Percentiles rank a stretch among this genome's conserved stretches.
These are phyloP conservation scores for Oscheius sp. DNA, from an alignment of 2,888 invertebrate species.

Conservation along the genomic window DNA sequence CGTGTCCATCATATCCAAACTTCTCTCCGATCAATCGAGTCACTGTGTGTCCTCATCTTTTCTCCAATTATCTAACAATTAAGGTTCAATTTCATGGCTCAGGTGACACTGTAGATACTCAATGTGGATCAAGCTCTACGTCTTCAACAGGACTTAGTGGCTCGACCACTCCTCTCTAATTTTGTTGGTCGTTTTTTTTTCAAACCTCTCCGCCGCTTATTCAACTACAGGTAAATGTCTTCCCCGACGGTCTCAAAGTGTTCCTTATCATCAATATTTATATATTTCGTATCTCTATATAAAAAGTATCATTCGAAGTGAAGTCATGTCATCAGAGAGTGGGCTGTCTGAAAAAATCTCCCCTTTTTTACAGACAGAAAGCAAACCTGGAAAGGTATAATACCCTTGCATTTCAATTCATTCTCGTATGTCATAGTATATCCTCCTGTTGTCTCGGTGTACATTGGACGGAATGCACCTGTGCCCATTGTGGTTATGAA, in stretches of 20 bases:
- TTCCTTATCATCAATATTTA: background rate
- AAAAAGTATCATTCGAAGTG: background rate
- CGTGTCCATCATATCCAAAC: constrained; percentile 49
- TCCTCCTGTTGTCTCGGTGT: constrained; percentile 55
- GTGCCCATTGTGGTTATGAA: constrained; percentile 14
- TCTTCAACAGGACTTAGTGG: constrained; percentile 28
- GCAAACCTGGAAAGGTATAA: constrained; percentile 61
- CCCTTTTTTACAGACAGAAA: background rate
- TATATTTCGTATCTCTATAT: background rate
- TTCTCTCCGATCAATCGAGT: constrained; percentile 55
- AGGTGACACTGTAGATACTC: constrained; percentile 26
- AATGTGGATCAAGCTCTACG: constrained; percentile 20
- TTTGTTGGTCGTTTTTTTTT: background rate
- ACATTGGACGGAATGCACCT: constrained; percentile 61
- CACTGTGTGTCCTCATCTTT: constrained; percentile 35
- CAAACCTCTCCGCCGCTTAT: background rate
- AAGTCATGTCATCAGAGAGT: constrained; percentile 1
- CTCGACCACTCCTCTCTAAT: constrained; percentile 1
- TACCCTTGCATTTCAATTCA: constrained; percentile 55
- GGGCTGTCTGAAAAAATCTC: constrained; percentile 7
- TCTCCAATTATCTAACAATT: background rate
- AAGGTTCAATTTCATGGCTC: constrained; percentile 31
- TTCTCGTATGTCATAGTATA: constrained; percentile 57
- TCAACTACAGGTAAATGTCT: constrained; percentile 7
- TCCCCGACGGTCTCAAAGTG: constrained; percentile 15